Conservation (phyloP, 2,888 invertebrate genomes). For the Pterobdella sp. region DNA sequence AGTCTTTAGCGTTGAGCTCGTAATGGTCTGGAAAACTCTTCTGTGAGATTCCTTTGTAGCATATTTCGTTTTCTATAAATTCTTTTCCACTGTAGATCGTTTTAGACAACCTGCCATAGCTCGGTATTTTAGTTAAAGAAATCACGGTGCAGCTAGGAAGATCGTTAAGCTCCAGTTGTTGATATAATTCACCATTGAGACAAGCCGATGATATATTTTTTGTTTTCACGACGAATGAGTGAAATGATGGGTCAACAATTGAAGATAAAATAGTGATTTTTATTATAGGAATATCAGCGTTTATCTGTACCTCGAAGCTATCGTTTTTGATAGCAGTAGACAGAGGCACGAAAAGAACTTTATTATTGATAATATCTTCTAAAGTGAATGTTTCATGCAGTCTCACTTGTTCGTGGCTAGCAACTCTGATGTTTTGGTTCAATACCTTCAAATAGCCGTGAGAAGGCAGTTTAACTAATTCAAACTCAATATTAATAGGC, state of each 20-base stretch:
- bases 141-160: neutral
- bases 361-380: constrained; percentile 14
- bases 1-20: neutral
- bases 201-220: neutral
- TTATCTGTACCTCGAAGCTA: constrained; percentile 18
- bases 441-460: constrained; percentile 20
- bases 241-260: neutral
- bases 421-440: constrained; percentile 16
- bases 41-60: constrained; percentile 14
- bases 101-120: neutral
- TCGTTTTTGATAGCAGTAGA: neutral
- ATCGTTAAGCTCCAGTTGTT: neutral
- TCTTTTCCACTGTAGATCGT: neutral
- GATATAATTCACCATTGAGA: neutral
- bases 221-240: neutral
- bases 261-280: neutral
- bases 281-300: neutral
- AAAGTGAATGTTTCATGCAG: constrained; percentile 17
- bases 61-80: neutral
- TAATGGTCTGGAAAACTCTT: constrained; percentile 3
- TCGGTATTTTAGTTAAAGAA: constrained; percentile 5
- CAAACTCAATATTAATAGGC: constrained; percentile 21
- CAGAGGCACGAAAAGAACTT: constrained; percentile 15
- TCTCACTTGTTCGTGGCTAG: neutral
- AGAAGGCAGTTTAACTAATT: constrained; percentile 5